Conservation (phyloP, 2,888 invertebrate genomes). For the Pseudolycoriella hygida region DNA sequence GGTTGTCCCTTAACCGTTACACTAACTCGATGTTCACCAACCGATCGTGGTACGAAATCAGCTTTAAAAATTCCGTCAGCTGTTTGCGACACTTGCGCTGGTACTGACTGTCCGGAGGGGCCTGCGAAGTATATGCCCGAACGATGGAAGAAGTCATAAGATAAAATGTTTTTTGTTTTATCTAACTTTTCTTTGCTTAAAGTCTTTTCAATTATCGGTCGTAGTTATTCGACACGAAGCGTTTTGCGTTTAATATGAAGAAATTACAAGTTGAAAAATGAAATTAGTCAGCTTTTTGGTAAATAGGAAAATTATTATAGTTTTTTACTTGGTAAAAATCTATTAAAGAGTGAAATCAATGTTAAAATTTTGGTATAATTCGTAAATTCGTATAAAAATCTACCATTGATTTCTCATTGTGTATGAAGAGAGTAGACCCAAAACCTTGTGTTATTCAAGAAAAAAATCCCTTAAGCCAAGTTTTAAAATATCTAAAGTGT, state of each 20-base stretch:
- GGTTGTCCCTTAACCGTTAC: constrained; percentile 67
- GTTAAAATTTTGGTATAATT: too few relatives aligned
- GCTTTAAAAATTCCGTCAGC: constrained; percentile 70
- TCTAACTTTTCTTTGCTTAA: constrained; percentile 7
- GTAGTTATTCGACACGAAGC: constrained; percentile 9
- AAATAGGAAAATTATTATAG: too few relatives aligned
- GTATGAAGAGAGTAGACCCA: too few relatives aligned
- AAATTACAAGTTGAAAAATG: neutral
- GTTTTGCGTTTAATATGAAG: neutral
- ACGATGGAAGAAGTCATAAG: constrained; percentile 9
- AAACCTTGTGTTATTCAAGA: too few relatives aligned
- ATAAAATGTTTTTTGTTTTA: constrained; percentile 8
- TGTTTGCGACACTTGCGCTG: constrained; percentile 72
- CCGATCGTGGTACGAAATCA: constrained; percentile 79
- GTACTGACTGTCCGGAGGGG: constrained; percentile 80
- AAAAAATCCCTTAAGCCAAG: too few relatives aligned
- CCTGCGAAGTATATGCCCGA: constrained; percentile 33
- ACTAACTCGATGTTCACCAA: constrained; percentile 81
- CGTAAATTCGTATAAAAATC: too few relatives aligned
- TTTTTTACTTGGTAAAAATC: too few relatives aligned
- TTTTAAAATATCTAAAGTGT: too few relatives aligned
- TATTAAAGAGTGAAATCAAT: too few relatives aligned
- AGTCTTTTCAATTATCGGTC: constrained; percentile 11
- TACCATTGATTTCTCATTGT: too few relatives aligned
- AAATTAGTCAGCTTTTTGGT: neutral